Conservation (phyloP, 2,113 vertebrate species). For the Percina caprodes region DNA sequence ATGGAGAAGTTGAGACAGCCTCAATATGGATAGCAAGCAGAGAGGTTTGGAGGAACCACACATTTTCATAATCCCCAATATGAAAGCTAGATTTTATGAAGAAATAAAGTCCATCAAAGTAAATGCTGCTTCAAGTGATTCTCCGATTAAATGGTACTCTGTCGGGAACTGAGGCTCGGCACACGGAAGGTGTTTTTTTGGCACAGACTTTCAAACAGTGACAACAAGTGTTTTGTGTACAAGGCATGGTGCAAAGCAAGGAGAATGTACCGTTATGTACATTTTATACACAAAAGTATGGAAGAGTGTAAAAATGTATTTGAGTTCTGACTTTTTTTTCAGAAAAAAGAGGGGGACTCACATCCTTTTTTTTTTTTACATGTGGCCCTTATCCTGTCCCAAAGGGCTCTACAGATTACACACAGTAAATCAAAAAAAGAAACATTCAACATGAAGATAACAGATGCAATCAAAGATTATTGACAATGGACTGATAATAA, state of each 20-base stretch:
- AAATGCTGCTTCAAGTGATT: background rate
- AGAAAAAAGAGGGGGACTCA: too few relatives aligned
- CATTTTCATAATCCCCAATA: background rate
- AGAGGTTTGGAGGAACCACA: background rate
- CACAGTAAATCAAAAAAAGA: too few relatives aligned
- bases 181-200: constrained; percentile 39
- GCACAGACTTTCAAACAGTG: constrained; percentile 56
- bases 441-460: background rate
- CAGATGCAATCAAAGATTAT: constrained; percentile 3
- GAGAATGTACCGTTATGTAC: too few relatives aligned
- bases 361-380: too few relatives aligned
- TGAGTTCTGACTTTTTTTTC: too few relatives aligned
- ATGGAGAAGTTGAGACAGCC: background rate
- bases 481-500: background rate
- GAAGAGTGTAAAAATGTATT: too few relatives aligned
- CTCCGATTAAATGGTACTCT: background rate
- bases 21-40: too few relatives aligned
- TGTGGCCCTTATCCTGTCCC: too few relatives aligned
- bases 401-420: too few relatives aligned
- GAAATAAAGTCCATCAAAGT: background rate
- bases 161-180: background rate
- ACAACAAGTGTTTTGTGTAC: background rate
- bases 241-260: too few relatives aligned
- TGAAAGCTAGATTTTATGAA: background rate
- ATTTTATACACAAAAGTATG: too few relatives aligned